Evolutionary conservation across 2,888 invertebrate species (phyloP).

Genomic region (Acrocyrtus sp.): DNA sequence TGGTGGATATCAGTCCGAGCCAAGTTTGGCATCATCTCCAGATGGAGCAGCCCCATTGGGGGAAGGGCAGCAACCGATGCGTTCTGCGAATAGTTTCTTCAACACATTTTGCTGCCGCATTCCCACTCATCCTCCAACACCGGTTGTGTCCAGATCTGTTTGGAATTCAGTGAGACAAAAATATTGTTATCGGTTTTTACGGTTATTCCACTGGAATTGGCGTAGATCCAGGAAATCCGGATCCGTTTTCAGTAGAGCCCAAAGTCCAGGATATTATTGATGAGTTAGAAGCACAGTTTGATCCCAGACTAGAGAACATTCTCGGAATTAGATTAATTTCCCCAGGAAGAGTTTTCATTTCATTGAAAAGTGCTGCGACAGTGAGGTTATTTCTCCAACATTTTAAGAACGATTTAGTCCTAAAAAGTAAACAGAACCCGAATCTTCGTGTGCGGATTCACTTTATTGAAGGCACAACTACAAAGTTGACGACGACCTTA

Average conservation of each 20-base stretch:
- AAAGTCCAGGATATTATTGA: slow-evolving; percentile 66
- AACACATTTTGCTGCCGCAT: slow-evolving; percentile 26
- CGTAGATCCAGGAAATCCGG: slow-evolving; percentile 15
- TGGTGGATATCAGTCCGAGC: slow-evolving; percentile 54
- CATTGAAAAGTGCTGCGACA: slow-evolving; percentile 64
- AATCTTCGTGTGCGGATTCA: slow-evolving; percentile 42
- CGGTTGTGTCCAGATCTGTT: slow-evolving; percentile 16
- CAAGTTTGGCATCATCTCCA: slow-evolving; percentile 43
- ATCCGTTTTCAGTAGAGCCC: slow-evolving; percentile 19
- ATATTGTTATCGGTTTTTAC: slow-evolving; percentile 56
- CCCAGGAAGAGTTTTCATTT: slow-evolving; percentile 65
- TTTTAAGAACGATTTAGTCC: slow-evolving; percentile 50
- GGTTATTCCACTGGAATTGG: slow-evolving; percentile 38
- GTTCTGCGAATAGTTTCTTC: not conserved
- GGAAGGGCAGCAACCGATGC: not conserved
- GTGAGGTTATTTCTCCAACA: slow-evolving; percentile 64
- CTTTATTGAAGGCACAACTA: slow-evolving; percentile 31
- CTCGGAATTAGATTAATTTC: slow-evolving; percentile 65
- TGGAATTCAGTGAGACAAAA: slow-evolving; percentile 59
- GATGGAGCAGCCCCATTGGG: not conserved
- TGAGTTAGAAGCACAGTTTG: slow-evolving; percentile 65
- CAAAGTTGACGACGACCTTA: slow-evolving; percentile 36
- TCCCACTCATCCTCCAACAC: not conserved
- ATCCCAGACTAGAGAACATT: slow-evolving; percentile 64
- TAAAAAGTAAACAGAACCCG: slow-evolving; percentile 7